These are phyloP conservation scores for Xestobium rufovillosum DNA, from an alignment of 2,888 invertebrate species.

Conservation along the genomic window DNA sequence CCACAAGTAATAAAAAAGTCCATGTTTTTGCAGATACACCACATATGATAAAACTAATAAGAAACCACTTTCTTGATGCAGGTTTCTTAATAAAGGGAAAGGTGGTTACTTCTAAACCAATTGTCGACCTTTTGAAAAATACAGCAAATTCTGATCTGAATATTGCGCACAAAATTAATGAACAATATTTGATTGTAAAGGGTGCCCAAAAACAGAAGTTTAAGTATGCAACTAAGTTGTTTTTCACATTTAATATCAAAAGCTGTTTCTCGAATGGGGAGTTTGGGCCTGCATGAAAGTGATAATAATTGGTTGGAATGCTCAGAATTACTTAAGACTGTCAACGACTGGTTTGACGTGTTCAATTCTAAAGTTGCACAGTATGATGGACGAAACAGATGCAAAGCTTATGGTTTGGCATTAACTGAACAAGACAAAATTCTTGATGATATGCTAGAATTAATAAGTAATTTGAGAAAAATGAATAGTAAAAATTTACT, in stretches of 20 bases:
- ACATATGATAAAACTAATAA: conserved; percentile 20
- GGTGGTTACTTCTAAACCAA: conserved; percentile 18
- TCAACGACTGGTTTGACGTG: conserved; percentile 22
- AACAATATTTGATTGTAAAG: conserved; percentile 14
- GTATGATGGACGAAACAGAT: conserved; percentile 19
- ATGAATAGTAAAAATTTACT: conserved; percentile 15
- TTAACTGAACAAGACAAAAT: conserved; percentile 22
- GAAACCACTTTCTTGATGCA: conserved; percentile 22
- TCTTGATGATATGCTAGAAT: conserved; percentile 18
- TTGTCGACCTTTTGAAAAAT: conserved; percentile 21
- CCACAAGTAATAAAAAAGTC: conserved; percentile 15
- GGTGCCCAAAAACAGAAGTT: conserved; percentile 22
- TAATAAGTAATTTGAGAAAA: conserved; percentile 16
- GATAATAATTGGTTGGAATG: conserved; percentile 16
- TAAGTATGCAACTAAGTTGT: conserved; percentile 24
- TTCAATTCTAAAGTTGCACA: conserved; percentile 20
- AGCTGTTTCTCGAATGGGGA: conserved; percentile 20
- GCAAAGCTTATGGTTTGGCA: conserved; percentile 21
- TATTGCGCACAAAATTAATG: background rate
- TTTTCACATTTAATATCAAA: conserved; percentile 26
- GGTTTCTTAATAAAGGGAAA: conserved; percentile 18
- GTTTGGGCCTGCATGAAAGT: conserved; percentile 15
- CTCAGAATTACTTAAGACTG: conserved; percentile 11
- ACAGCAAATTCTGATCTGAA: too few relatives aligned
- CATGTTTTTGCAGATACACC: conserved; percentile 22